These are phyloP conservation scores for Resseliella maxima DNA, from an alignment of 2,888 invertebrate genomes.

Conservation along the genomic window DNA sequence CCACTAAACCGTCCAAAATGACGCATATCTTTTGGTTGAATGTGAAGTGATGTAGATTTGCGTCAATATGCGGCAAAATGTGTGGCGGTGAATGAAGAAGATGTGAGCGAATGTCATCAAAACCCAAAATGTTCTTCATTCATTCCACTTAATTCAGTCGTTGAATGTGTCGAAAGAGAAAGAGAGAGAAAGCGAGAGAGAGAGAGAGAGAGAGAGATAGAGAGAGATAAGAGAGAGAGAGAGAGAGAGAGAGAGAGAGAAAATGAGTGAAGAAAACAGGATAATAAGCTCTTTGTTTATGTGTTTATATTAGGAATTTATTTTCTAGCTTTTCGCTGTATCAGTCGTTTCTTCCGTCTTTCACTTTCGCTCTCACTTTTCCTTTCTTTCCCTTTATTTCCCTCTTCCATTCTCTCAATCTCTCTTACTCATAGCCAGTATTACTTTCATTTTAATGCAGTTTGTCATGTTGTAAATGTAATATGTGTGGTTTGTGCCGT, in stretches of 20 bases:
- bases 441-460: too few relatives aligned
- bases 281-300: constrained; percentile 39
- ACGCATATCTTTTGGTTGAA: not conserved
- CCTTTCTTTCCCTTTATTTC: too few relatives aligned
- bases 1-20: not conserved
- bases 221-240: not conserved
- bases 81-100: not conserved
- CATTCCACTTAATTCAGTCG: constrained; percentile 6
- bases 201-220: not conserved
- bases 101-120: not conserved
- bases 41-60: not conserved
- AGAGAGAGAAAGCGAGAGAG: not conserved
- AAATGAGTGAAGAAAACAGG: not conserved
- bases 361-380: not conserved
- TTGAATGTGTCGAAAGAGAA: not conserved
- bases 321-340: too few relatives aligned
- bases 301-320: constrained; percentile 30
- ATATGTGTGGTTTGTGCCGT: too few relatives aligned
- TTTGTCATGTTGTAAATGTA: too few relatives aligned
- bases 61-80: not conserved
- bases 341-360: not conserved
- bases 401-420: too few relatives aligned
- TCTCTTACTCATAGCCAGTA: too few relatives aligned
- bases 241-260: not conserved
- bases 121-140: not conserved